Evolutionary conservation across 2,797 vertebrate genomes (phyloP), one percentile per base, ranked within the genome.

Genomic region (Hozukius guyotensis): DNA sequence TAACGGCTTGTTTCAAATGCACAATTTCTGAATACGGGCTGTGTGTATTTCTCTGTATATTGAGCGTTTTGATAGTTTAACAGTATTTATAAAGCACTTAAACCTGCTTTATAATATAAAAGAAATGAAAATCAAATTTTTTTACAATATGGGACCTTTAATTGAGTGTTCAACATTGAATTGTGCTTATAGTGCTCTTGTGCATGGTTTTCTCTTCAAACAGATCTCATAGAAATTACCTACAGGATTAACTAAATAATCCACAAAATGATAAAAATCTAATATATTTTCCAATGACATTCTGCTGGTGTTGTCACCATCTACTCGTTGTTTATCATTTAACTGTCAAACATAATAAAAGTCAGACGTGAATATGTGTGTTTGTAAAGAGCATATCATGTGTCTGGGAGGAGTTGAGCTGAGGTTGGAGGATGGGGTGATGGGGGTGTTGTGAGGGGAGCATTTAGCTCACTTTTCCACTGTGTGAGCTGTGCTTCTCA

Each of bases 391-490:
- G 72, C 64, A 24, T 60, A 78, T 80, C 52, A 12, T 80, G 80
- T 70, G 60, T 78, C 10, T 62, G 90, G 92, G 92, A 91, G 92
- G 93, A 90, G 91, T 89, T 92, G 81, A 73, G 89, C 72, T 74
- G 85, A 84, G 89, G 87, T 87, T 89, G 88, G 89, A 82, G 87
- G 80, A 38, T 64, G 82, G 80, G 88, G 88, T 38, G 13, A 38
- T 38, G 81, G 78, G 88, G 83, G 83, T 83, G 79, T 29, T 64
- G 84, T 78, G 87, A 88, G 79, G 82, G 88, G 85, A 89, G 83
- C 87, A 83, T 93, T 96, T 91, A 94, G 89, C 89, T 96, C 95
- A 94, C 87, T 90, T 93, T 92, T 89, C 82, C 85, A 72, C 89
- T 75, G 80, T 90, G 84, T 79, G 88, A 77, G 84, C 81, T 77